phyloP scores from a whole-genome alignment of 2,113 vertebrate species.

The Oriolus oriolus region DNA sequence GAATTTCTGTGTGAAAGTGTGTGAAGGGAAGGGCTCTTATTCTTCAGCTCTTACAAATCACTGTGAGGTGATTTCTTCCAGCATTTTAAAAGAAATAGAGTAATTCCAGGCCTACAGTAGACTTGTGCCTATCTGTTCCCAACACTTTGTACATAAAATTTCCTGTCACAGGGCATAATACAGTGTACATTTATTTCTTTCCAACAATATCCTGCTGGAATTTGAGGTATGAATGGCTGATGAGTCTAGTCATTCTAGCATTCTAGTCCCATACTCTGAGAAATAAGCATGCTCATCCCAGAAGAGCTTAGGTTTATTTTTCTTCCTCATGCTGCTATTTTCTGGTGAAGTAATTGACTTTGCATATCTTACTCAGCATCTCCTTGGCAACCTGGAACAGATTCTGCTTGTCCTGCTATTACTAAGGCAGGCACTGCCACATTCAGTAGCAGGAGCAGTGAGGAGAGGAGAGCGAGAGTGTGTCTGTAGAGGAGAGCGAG shows the following conservation, averaged over 20 bases:
- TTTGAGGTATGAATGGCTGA: not conserved
- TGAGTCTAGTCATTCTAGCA: not conserved
- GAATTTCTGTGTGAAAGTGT: not conserved
- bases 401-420: not conserved
- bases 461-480: not conserved
- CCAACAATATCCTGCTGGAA: not conserved
- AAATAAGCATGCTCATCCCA: not conserved
- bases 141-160: not conserved
- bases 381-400: not conserved
- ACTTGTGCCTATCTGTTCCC: not conserved
- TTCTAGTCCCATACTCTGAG: not conserved
- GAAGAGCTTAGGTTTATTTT: not conserved
- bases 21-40: not conserved
- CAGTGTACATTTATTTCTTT: not conserved
- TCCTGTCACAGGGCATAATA: not conserved
- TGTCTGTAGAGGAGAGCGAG: not conserved
- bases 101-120: not conserved
- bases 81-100: not conserved
- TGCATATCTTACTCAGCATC: not conserved
- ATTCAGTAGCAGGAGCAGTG: fast-evolving
- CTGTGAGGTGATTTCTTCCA: not conserved
- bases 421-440: not conserved
- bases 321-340: not conserved
- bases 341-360: not conserved
- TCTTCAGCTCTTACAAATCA: not conserved